Evolutionary conservation across 1,140 invertebrate species (phyloP), one percentile per base, ranked within the genome.

Genomic region (Zaprionus taronus): DNA sequence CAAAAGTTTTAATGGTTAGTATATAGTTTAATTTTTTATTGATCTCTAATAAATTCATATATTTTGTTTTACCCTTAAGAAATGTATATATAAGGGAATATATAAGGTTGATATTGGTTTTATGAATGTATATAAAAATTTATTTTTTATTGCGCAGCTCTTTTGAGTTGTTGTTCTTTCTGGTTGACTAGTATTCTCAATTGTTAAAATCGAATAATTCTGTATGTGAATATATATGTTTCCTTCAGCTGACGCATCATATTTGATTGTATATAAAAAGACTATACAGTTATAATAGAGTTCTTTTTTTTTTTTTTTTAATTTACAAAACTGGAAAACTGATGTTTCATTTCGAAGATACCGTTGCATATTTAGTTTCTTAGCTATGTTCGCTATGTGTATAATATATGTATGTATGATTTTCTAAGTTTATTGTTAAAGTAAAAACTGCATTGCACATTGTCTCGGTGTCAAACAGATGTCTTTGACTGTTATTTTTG

Each of bases 371-470:
- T 68, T 62, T 62, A 69, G 71, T 62, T 63, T 72, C 68, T 51
- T 51, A 51, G 47, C 20, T 51, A 31, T 79, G 9, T 64, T 49
- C 62, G 66, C 49, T 15, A 31, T 60, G 38, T 20, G 11, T 60
- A 60, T 60, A 38, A 17, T 60, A 68, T 67, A 69, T 62, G 17
- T 71, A 73, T 80, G 22, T 63, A 64, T 65, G 64, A 74, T 63
- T 51, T 20, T 70, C 41, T 72, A 74, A 47, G 41, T 79, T 57
- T 70, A 67, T 77, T 53, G 67, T 77, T 91, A 91, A 86, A 91
- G 87, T 91, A 91, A 91, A 77, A 79, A 79, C 81, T 81, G 83
- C 87, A 91, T 91, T 91, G 86, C 86, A 91, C 87, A 86, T 86
- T 68, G 70, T 57, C 56, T 89, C 73, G 66, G 80, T 71, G 63